phyloP scores from a whole-genome alignment of 2,797 vertebrate species.

The Alauda arvensis region DNA sequence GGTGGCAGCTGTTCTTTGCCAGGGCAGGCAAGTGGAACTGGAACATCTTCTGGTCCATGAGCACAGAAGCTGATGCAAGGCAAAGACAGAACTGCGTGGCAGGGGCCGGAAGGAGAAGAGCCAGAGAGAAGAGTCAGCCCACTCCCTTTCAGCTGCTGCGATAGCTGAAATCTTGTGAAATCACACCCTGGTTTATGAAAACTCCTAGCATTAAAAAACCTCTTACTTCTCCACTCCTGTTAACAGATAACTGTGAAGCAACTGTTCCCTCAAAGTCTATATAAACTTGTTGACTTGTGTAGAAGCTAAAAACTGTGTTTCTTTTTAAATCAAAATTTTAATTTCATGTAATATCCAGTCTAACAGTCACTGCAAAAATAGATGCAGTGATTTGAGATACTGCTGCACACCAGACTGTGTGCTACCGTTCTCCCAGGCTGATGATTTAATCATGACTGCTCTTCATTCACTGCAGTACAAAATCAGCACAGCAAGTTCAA shows the following conservation, averaged over 20 bases:
- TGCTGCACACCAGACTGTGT: background rate
- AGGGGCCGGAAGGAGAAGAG: background rate
- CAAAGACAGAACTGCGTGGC: background rate
- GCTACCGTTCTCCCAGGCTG: background rate
- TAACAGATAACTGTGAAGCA: background rate
- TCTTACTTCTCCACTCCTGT: background rate
- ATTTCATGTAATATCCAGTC: background rate
- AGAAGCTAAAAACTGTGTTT: background rate
- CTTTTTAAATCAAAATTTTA: background rate
- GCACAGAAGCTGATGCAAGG: background rate
- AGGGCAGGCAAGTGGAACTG: background rate
- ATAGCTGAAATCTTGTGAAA: conserved; percentile 19
- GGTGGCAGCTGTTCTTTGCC: background rate
- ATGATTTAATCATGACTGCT: background rate
- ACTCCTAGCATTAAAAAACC: background rate
- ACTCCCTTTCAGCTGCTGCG: background rate
- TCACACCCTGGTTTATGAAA: background rate
- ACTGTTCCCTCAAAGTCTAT: background rate
- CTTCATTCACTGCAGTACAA: background rate
- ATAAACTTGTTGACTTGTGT: background rate
- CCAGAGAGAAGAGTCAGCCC: background rate
- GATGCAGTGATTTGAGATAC: background rate
- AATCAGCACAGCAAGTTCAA: background rate
- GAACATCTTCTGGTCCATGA: background rate
- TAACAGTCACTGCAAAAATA: conserved; percentile 24